phyloP scores from a whole-genome alignment of 2,797 vertebrate genomes.

The Phrynocephalus forsythii region DNA sequence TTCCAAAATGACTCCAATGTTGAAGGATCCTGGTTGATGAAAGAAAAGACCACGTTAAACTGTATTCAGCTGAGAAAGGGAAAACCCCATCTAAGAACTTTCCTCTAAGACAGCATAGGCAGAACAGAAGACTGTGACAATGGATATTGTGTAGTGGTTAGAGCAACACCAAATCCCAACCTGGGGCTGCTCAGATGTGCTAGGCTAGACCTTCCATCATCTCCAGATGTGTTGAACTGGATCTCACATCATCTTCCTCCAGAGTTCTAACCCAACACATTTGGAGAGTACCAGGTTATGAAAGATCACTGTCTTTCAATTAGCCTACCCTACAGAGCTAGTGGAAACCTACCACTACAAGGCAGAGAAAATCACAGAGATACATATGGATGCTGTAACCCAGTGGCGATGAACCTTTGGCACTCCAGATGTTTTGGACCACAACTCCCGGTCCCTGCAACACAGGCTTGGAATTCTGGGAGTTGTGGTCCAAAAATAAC shows the following conservation, averaged over 20 bases:
- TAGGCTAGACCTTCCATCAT: not conserved
- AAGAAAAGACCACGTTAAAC: not conserved
- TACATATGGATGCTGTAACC: no score
- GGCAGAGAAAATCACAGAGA: not conserved
- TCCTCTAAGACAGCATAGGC: not conserved
- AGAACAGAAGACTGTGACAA: no score
- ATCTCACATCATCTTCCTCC: not conserved
- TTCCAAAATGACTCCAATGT: slow-evolving; percentile 16
- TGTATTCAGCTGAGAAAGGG: not conserved
- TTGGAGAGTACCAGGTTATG: not conserved
- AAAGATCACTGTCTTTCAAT: not conserved
- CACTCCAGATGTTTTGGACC: no score
- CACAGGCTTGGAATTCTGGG: no score
- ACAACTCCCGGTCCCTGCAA: no score
- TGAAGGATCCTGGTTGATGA: not conserved
- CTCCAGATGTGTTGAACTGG: not conserved
- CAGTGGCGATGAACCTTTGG: no score
- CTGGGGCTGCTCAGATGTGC: no score
- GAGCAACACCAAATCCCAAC: no score
- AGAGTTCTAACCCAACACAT: not conserved
- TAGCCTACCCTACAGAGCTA: not conserved
- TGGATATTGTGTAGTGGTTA: no score
- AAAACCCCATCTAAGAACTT: not conserved
- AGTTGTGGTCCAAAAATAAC: no score
- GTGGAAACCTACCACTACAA: no score